Percentiles rank a stretch among this genome's conserved stretches.
Evolutionary conservation across 30 jellyfish, hydroid and myxozoan genomes (phyloP).

Genomic region (Chrysaora quinquecirrha): DNA sequence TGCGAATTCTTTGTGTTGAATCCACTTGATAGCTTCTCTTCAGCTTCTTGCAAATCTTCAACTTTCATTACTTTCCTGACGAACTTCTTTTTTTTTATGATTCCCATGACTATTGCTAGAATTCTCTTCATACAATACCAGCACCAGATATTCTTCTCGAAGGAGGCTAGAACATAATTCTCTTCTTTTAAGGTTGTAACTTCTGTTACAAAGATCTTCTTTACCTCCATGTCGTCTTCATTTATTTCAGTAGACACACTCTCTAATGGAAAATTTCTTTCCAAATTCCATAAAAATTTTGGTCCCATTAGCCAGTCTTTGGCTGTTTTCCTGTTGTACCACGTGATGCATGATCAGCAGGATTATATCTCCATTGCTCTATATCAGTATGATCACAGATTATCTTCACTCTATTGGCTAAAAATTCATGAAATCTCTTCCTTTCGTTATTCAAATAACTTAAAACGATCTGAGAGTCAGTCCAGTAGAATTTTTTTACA

Average conservation of each 20-base stretch:
- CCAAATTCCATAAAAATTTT: not conserved
- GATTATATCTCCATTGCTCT: constrained; percentile 23
- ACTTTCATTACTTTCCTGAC: not conserved
- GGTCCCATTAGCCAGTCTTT: constrained; percentile 41
- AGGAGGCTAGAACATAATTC: constrained; percentile 9
- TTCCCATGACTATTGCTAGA: constrained; percentile 12
- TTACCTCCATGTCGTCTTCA: constrained; percentile 37
- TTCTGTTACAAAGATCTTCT: not conserved
- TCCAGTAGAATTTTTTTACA: constrained; percentile 19
- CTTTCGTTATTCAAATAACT: constrained; percentile 25
- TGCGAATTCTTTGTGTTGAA: constrained; percentile 25
- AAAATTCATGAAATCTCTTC: constrained; percentile 28
- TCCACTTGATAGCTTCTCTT: constrained; percentile 24
- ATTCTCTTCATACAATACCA: constrained; percentile 32
- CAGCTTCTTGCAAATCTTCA: constrained; percentile 29
- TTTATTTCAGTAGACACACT: not conserved
- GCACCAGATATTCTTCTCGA: constrained; percentile 8
- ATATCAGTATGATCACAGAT: not conserved
- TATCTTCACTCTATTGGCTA: not conserved
- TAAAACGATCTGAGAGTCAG: constrained; percentile 33
- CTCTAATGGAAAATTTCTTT: constrained; percentile 6
- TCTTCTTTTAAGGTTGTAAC: constrained; percentile 5
- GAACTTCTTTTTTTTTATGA: not conserved
- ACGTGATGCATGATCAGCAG: constrained; percentile 39
- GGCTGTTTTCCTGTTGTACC: constrained; percentile 22